phyloP scores from a whole-genome alignment of 2,113 vertebrate species.

The Hippolais icterina region DNA sequence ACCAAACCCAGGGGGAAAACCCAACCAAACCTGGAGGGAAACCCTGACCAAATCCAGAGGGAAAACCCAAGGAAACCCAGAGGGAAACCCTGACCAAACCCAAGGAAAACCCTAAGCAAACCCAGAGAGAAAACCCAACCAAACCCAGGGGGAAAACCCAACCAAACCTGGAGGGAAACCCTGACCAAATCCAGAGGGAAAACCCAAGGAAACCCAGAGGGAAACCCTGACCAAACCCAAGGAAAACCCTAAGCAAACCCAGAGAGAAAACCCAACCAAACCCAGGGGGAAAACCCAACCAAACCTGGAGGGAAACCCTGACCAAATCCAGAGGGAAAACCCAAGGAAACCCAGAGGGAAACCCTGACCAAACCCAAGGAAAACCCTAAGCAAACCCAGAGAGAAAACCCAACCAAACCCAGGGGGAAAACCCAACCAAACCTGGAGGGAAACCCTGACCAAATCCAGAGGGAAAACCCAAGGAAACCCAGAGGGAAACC shows the following conservation, averaged over 20 bases:
- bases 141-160: not conserved
- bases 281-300: fast-evolving
- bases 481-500: not conserved
- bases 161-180: not conserved
- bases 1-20: not conserved
- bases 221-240: not conserved
- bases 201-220: not conserved
- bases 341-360: not conserved
- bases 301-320: not conserved
- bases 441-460: not conserved
- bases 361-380: no score
- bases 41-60: fast-evolving
- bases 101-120: fast-evolving
- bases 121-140: not conserved
- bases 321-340: not conserved
- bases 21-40: no score
- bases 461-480: not conserved
- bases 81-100: not conserved
- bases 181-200: no score
- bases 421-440: not conserved
- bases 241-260: no score
- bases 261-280: fast-evolving
- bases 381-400: not conserved
- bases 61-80: fast-evolving
- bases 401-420: not conserved